Conservation (phyloP, 1,140 invertebrate genomes). For the Agrypnia vestita region DNA sequence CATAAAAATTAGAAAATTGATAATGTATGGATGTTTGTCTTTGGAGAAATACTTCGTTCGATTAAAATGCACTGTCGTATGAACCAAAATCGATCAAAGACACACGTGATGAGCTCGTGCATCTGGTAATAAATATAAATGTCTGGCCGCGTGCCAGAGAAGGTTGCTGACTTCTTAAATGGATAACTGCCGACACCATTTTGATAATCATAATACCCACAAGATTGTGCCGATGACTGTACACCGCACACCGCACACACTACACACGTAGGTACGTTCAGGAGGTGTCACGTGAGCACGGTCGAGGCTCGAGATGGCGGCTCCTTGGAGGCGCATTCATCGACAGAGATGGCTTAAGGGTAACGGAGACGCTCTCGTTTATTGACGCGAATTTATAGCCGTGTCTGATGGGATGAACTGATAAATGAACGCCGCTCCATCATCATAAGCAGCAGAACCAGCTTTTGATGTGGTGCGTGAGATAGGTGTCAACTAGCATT, state of each 20-base stretch:
- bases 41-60: too few species aligned
- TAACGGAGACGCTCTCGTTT: neutral
- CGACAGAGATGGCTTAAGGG: conserved; percentile 15
- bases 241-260: too few species aligned
- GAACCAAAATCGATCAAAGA: conserved; percentile 3
- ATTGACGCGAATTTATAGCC: too few species aligned
- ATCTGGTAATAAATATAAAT: conserved; percentile 24
- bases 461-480: too few species aligned
- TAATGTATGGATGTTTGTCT: too few species aligned
- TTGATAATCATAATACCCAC: conserved; percentile 28
- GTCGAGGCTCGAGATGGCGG: neutral
- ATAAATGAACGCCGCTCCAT: too few species aligned
- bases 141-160: conserved; percentile 41
- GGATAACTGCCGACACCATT: conserved; percentile 22
- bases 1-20: too few species aligned
- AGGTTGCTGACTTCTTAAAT: conserved; percentile 55
- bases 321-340: conserved; percentile 22
- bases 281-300: conserved; percentile 9
- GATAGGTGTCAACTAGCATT: too few species aligned
- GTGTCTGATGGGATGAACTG: too few species aligned
- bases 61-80: too few species aligned
- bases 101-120: neutral
- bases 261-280: neutral
- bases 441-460: too few species aligned
- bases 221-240: conserved; percentile 6